Percentiles rank a stretch among this genome's conserved stretches.
These are phyloP conservation scores for Chrysemys picta DNA, from an alignment of 2,113 vertebrate genomes.

Conservation along the genomic window DNA sequence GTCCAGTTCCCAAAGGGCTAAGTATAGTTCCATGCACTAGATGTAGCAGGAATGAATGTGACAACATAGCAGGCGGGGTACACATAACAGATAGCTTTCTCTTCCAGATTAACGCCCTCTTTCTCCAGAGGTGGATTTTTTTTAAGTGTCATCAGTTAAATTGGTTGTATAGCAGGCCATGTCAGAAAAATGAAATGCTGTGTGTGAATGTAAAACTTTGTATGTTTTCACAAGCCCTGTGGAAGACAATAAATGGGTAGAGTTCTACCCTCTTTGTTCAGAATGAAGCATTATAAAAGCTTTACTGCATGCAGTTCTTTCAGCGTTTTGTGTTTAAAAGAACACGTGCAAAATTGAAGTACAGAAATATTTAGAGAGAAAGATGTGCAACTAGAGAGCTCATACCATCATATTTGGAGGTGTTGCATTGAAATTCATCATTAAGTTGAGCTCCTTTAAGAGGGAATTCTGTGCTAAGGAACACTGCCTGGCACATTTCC, in stretches of 20 bases:
- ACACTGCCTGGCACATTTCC: neutral
- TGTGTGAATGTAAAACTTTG: neutral
- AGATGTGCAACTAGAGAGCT: neutral
- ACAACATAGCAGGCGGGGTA: fast-evolving
- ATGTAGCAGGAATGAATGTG: neutral
- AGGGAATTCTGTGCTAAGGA: neutral
- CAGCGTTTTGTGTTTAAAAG: neutral
- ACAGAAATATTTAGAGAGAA: neutral
- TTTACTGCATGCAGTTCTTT: neutral
- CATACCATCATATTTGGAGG: neutral
- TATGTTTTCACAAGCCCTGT: neutral
- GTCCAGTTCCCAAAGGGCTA: neutral
- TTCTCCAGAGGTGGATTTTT: neutral
- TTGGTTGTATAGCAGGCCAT: neutral
- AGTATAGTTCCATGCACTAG: neutral
- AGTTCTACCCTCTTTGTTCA: neutral
- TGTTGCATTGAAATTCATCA: neutral
- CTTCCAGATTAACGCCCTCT: neutral
- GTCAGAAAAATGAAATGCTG: neutral
- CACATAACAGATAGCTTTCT: neutral
- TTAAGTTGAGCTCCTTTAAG: neutral
- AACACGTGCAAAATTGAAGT: neutral
- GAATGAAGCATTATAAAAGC: neutral
- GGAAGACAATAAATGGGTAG: neutral
- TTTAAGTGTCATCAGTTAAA: neutral